Evolutionary conservation across 2,113 vertebrate genomes (phyloP).

Genomic region (Notothenia coriiceps): DNA sequence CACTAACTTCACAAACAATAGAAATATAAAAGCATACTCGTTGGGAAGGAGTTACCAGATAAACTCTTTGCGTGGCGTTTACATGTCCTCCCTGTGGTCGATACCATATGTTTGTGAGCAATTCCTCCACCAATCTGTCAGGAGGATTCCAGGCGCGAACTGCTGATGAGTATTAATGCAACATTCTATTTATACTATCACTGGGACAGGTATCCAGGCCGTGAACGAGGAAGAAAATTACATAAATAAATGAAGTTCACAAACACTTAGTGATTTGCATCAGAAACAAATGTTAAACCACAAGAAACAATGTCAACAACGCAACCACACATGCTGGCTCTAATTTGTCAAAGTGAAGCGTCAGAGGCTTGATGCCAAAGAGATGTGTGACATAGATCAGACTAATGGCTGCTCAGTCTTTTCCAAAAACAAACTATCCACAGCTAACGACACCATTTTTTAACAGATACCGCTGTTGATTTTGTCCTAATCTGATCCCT

Average conservation of each 20-base stretch:
- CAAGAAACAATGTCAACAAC: conserved; percentile 42
- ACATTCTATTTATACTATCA: neutral
- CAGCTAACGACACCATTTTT: conserved; percentile 12
- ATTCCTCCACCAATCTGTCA: neutral
- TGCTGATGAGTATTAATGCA: conserved; percentile 4
- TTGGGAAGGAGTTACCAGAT: neutral
- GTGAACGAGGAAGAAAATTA: neutral
- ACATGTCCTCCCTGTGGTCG: neutral
- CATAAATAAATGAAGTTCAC: conserved; percentile 30
- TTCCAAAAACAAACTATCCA: conserved; percentile 44
- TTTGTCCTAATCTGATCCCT: neutral
- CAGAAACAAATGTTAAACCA: conserved; percentile 38
- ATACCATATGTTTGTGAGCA: neutral
- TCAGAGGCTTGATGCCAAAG: conserved; percentile 35
- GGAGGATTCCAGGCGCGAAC: neutral
- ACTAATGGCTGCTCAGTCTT: conserved; percentile 61
- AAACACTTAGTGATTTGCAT: conserved; percentile 29
- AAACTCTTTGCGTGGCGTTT: neutral
- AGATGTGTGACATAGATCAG: conserved; percentile 58
- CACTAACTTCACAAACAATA: no score
- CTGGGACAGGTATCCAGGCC: neutral
- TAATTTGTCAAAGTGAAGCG: conserved; percentile 62
- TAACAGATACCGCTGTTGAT: neutral
- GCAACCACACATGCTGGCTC: conserved; percentile 17
- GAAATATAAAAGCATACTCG: no score